These are phyloP conservation scores for Morelia viridis DNA, from an alignment of 2,797 vertebrate species.

Conservation along the genomic window DNA sequence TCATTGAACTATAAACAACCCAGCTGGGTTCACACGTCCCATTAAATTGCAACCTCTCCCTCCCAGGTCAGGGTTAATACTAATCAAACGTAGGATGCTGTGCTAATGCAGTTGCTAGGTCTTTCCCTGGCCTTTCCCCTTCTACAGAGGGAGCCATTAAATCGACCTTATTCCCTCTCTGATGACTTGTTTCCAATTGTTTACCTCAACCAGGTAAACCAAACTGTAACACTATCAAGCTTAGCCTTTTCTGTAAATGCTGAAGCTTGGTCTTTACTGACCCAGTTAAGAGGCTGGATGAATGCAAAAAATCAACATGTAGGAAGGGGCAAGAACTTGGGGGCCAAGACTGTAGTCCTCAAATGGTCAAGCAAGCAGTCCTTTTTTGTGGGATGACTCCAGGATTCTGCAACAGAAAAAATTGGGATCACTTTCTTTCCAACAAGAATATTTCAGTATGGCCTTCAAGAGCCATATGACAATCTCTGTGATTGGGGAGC, in stretches of 20 bases:
- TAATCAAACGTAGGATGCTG: background rate
- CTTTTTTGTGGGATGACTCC: background rate
- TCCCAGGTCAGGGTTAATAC: background rate
- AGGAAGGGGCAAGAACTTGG: background rate
- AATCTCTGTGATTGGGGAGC: background rate
- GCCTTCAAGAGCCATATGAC: background rate
- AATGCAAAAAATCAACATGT: background rate
- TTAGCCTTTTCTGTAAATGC: background rate
- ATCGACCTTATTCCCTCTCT: background rate
- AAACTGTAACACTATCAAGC: background rate
- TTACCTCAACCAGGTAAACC: background rate
- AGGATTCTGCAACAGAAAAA: background rate
- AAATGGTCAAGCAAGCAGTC: background rate
- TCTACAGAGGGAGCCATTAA: background rate
- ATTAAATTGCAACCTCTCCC: background rate
- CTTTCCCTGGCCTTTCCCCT: background rate
- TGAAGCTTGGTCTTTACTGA: background rate
- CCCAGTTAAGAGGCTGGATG: background rate
- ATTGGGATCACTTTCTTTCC: background rate
- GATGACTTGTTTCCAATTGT: background rate
- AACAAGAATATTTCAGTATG: background rate
- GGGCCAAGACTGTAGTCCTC: background rate
- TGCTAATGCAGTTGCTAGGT: background rate
- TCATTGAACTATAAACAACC: background rate
- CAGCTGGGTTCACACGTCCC: background rate